Conservation (phyloP, 2,113 vertebrate genomes). For the Solea solea region DNA sequence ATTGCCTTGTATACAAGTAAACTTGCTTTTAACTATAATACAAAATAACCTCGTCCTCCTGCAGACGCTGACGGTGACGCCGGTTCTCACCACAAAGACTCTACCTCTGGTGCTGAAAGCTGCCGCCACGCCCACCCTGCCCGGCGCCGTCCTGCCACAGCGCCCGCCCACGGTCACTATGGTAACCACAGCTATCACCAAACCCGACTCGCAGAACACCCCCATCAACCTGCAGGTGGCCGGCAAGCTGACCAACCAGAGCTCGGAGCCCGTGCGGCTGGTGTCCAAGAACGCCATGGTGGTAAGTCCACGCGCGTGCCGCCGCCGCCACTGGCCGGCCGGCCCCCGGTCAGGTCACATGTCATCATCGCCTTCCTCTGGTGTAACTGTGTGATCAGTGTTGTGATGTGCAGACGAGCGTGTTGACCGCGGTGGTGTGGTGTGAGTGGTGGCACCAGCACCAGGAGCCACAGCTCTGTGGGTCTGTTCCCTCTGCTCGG, state of each 20-base stretch:
- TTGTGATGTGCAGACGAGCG: background rate
- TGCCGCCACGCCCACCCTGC: slow-evolving; percentile 87
- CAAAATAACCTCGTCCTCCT: slow-evolving; percentile 8
- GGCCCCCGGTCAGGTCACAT: background rate
- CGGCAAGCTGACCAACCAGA: slow-evolving; percentile 91
- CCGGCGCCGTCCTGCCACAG: slow-evolving; percentile 88
- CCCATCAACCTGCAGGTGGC: slow-evolving; percentile 97
- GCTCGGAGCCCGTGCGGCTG: slow-evolving; percentile 91
- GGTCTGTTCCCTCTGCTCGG: background rate
- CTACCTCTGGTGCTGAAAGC: slow-evolving; percentile 99
- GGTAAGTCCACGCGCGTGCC: slow-evolving; percentile 81
- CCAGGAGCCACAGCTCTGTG: background rate
- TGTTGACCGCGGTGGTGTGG: background rate
- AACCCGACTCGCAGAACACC: slow-evolving; percentile 91
- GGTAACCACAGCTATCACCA: slow-evolving; percentile 96
- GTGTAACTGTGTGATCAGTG: slow-evolving; percentile 8
- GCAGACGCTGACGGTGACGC: slow-evolving; percentile 95
- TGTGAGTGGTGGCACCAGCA: background rate
- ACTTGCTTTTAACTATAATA: no score
- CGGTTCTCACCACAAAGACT: slow-evolving; percentile 97
- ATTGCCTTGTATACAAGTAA: no score
- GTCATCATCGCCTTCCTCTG: slow-evolving; percentile 2
- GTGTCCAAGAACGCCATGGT: slow-evolving; percentile 96
- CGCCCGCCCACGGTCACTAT: slow-evolving; percentile 94
- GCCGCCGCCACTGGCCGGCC: no score